Conservation (phyloP, 2,888 invertebrate species). For the Formica aserva region DNA sequence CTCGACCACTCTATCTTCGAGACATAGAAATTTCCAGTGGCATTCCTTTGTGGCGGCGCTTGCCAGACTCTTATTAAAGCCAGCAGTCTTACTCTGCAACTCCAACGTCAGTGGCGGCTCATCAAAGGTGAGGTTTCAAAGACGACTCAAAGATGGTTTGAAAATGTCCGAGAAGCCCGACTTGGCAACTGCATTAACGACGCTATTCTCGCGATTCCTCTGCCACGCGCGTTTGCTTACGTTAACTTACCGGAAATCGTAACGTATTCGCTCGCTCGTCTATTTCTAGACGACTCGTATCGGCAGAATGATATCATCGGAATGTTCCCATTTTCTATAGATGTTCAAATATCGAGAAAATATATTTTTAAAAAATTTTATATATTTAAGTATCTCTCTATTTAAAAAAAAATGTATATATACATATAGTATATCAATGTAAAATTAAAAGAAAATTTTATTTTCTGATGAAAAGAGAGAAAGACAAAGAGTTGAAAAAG, state of each 20-base stretch:
- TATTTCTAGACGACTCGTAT: conserved; percentile 16
- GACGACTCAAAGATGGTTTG: conserved; percentile 50
- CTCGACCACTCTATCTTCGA: conserved; percentile 68
- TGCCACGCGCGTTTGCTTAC: conserved; percentile 28
- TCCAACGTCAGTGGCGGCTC: conserved; percentile 62
- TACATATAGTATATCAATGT: background rate
- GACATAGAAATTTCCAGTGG: conserved; percentile 69
- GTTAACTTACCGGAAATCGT: conserved; percentile 45
- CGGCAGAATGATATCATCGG: background rate
- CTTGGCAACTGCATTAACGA: conserved; percentile 55
- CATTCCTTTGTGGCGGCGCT: conserved; percentile 72
- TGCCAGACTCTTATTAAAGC: conserved; percentile 71
- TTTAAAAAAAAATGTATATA: background rate
- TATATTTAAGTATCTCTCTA: background rate
- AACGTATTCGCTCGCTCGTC: conserved; percentile 1
- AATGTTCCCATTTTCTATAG: background rate
- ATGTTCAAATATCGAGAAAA: background rate
- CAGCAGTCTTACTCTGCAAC: conserved; percentile 61
- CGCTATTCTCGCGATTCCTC: background rate
- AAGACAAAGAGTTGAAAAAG: background rate
- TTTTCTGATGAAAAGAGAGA: background rate
- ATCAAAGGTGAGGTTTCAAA: conserved; percentile 71
- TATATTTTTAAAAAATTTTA: background rate
- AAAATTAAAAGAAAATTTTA: background rate
- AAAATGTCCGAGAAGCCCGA: conserved; percentile 42